Evolutionary conservation across 2,113 vertebrate species (phyloP).

Genomic region (Alligator mississippiensis): DNA sequence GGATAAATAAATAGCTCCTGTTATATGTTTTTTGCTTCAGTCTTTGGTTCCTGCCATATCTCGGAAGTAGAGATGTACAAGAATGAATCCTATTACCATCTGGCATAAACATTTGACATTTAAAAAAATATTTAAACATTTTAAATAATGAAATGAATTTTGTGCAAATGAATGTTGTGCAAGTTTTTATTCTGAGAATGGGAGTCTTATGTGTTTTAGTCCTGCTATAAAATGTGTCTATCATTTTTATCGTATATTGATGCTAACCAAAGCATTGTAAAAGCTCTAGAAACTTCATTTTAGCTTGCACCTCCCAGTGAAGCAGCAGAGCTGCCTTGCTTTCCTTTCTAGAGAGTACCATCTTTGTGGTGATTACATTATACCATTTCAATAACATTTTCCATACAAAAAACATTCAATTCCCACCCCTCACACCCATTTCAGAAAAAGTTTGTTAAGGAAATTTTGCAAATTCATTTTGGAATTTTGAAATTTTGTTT

Average conservation of each 20-base stretch:
- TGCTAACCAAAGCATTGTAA: background rate
- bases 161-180: background rate
- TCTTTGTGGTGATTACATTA: no score
- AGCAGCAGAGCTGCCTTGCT: background rate
- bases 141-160: background rate
- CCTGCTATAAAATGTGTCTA: background rate
- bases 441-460: background rate
- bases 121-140: background rate
- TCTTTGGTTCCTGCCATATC: background rate
- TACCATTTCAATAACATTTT: no score
- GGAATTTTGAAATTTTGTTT: background rate
- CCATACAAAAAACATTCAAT: no score
- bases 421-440: background rate
- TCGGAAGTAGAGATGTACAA: background rate
- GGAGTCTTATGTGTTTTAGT: background rate
- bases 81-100: background rate
- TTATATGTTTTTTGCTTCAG: background rate
- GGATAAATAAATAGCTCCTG: background rate
- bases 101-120: no score
- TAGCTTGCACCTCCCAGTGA: fast-evolving
- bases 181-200: background rate
- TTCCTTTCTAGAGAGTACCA: no score
- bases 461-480: background rate
- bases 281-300: slow-evolving; percentile 1
- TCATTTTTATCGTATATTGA: background rate